Percentiles rank a stretch among this genome's conserved stretches.
Evolutionary conservation across 2,113 vertebrate species (phyloP).

Genomic region (Uria aalge): DNA sequence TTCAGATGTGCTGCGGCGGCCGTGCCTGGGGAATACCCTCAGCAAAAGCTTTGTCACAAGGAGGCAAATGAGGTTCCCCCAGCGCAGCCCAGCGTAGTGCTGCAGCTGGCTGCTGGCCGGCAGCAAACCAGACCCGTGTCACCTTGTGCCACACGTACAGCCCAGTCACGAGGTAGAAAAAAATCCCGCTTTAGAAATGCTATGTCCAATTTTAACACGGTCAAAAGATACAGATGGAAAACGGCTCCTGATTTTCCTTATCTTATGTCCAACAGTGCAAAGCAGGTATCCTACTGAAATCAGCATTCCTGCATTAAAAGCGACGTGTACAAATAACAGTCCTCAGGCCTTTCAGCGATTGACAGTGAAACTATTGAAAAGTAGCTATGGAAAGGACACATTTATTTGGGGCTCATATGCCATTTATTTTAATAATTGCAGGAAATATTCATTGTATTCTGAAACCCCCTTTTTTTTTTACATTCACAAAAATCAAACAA

Average conservation of each 20-base stretch:
- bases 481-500: background rate
- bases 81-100: background rate
- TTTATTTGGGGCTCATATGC: background rate
- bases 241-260: background rate
- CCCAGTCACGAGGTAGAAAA: accelerated
- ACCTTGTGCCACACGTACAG: background rate
- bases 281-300: background rate
- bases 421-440: background rate
- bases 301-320: accelerated
- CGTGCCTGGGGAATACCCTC: conserved; percentile 14
- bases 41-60: background rate
- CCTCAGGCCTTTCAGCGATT: background rate
- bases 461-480: background rate
- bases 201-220: background rate
- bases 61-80: conserved; percentile 18
- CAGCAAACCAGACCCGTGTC: background rate
- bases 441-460: background rate
- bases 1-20: background rate
- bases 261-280: background rate
- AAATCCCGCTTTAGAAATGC: background rate
- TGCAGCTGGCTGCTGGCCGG: background rate
- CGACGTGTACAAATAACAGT: background rate
- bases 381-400: background rate
- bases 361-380: background rate
- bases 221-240: background rate